Conservation (phyloP, 2,888 invertebrate species). For the Drosophila heteroneura region DNA sequence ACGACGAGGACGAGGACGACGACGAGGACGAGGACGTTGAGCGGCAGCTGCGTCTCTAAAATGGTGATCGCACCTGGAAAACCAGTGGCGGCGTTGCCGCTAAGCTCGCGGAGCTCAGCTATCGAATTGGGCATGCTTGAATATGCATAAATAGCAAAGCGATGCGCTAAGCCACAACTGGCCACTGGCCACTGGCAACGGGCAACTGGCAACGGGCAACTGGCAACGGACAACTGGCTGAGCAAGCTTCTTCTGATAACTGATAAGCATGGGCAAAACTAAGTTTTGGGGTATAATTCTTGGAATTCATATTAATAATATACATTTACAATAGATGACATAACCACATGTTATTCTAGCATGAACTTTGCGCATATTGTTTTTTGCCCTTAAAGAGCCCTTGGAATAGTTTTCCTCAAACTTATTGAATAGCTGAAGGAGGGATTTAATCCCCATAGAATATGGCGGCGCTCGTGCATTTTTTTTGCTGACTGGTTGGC, state of each 20-base stretch:
- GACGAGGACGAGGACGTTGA: conserved; percentile 4
- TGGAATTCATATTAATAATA: neutral
- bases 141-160: conserved; percentile 48
- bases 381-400: neutral
- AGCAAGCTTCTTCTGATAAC: neutral
- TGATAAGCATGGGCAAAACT: neutral
- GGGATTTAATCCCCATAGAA: conserved; percentile 25
- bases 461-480: conserved; percentile 36
- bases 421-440: neutral
- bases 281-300: neutral
- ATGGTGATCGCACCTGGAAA: conserved; percentile 45
- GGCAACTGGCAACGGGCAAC: neutral
- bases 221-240: neutral
- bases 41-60: conserved; percentile 42
- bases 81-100: conserved; percentile 38
- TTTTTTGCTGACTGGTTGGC: conserved; percentile 7
- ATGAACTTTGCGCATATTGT: neutral
- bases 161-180: neutral
- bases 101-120: conserved; percentile 20
- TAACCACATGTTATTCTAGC: neutral
- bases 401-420: neutral
- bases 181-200: neutral
- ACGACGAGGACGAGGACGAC: neutral
- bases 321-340: neutral
- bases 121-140: conserved; percentile 49